Evolutionary conservation across 2,888 invertebrate genomes (phyloP).

Genomic region (Folsomia candida): DNA sequence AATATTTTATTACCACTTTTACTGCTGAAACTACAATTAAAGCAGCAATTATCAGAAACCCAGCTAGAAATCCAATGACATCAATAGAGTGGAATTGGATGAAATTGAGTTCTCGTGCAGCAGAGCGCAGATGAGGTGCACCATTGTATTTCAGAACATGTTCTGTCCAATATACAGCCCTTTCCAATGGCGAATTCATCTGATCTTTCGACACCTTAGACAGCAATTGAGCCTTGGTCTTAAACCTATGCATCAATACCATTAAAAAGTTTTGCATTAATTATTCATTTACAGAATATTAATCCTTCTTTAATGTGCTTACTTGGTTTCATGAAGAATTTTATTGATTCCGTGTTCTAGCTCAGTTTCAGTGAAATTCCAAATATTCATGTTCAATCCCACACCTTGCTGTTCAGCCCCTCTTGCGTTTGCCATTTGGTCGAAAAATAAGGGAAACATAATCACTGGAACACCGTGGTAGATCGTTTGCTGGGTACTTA

Average conservation of each 20-base stretch:
- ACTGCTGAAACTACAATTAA: too few species aligned
- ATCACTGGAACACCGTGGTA: constrained; percentile 62
- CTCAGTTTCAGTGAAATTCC: constrained; percentile 56
- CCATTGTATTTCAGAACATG: background rate
- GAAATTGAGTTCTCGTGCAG: background rate
- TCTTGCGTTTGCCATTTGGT: constrained; percentile 58
- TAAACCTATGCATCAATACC: background rate
- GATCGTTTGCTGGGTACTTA: constrained; percentile 64
- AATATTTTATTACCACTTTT: too few species aligned
- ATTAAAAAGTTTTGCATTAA: background rate
- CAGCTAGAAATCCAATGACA: background rate
- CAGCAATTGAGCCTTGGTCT: background rate
- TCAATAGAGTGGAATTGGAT: background rate
- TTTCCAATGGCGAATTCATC: background rate
- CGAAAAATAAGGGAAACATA: constrained; percentile 58
- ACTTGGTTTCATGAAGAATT: constrained; percentile 24
- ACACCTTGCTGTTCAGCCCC: constrained; percentile 59
- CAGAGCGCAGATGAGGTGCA: background rate
- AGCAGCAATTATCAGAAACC: background rate
- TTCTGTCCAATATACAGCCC: background rate
- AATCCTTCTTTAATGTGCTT: background rate
- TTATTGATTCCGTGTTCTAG: constrained; percentile 6
- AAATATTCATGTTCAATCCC: constrained; percentile 56
- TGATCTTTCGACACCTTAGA: background rate
- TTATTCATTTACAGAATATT: background rate